Conservation (phyloP, 2,797 vertebrate species). For the Amniataba percoides region DNA sequence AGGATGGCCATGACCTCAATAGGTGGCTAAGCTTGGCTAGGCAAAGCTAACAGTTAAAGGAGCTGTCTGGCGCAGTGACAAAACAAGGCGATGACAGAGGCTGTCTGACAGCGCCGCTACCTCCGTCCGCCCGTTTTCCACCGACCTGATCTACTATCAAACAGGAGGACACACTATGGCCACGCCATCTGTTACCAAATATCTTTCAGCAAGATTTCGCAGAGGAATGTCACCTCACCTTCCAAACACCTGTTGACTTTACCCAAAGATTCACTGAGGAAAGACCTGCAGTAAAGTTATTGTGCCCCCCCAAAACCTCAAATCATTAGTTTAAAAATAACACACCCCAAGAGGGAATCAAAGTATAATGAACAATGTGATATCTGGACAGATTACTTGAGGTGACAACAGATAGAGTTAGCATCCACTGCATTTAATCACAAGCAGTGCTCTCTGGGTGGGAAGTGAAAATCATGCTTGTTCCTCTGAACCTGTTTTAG, state of each 20-base stretch:
- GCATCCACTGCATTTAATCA: slow-evolving; percentile 1
- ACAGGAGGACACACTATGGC: slow-evolving; percentile 37
- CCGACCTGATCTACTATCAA: slow-evolving; percentile 71
- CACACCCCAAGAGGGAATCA: background rate
- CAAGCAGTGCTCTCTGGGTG: background rate
- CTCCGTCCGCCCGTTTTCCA: slow-evolving; percentile 68
- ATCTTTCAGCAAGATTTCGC: slow-evolving; percentile 65
- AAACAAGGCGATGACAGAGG: slow-evolving; percentile 79
- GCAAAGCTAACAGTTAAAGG: slow-evolving; percentile 77
- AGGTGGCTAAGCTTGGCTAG: slow-evolving; percentile 68
- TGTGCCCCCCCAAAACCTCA: background rate
- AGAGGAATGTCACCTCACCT: slow-evolving; percentile 63
- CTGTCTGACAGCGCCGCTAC: slow-evolving; percentile 67
- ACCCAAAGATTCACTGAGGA: slow-evolving; percentile 21
- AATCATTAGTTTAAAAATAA: slow-evolving; percentile 15
- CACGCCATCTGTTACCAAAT: slow-evolving; percentile 66
- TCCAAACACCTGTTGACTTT: slow-evolving; percentile 58
- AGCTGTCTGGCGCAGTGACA: slow-evolving; percentile 76
- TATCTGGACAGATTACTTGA: background rate
- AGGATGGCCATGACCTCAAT: slow-evolving; percentile 72
- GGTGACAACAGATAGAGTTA: background rate
- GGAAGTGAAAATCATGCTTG: slow-evolving; percentile 23
- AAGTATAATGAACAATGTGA: background rate
- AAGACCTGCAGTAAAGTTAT: slow-evolving; percentile 18
- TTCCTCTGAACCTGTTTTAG: slow-evolving; percentile 14